Conservation (phyloP, 1,140 invertebrate species). For the Archivesica marissinica region DNA sequence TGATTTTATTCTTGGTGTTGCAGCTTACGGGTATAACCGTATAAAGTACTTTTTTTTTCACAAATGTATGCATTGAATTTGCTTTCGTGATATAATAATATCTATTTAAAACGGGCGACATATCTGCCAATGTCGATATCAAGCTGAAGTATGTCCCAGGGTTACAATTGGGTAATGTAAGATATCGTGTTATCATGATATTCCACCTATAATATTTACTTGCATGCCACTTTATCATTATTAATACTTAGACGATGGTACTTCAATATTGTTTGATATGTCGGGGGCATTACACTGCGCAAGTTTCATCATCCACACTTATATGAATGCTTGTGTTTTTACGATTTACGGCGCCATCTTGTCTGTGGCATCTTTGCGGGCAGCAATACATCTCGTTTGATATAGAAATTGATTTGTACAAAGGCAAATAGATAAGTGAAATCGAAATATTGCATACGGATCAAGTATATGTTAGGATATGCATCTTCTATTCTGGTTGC, state of each 20-base stretch:
- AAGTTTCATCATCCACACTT: slow-evolving; percentile 19
- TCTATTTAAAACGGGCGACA: too few species aligned
- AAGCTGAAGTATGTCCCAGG: too few species aligned
- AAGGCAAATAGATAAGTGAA: not conserved
- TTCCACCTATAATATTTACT: not conserved
- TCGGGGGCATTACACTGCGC: not conserved
- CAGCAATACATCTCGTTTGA: not conserved
- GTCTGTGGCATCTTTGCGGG: slow-evolving; percentile 1
- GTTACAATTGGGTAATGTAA: too few species aligned
- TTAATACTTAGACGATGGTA: not conserved
- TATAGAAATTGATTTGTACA: not conserved
- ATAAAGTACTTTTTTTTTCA: too few species aligned
- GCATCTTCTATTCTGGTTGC: too few species aligned
- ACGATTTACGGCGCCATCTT: slow-evolving; percentile 8
- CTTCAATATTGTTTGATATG: slow-evolving; percentile 16
- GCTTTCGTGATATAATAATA: too few species aligned
- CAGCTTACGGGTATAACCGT: too few species aligned
- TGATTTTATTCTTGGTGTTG: too few species aligned
- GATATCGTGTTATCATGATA: not conserved
- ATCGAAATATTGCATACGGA: not conserved
- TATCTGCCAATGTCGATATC: too few species aligned
- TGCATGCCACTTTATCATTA: slow-evolving; percentile 14
- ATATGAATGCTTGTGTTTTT: slow-evolving; percentile 7
- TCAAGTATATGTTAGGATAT: too few species aligned
- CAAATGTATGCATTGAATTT: too few species aligned